Conservation (phyloP, 23 tunicate genomes). For the Ciona savignyi region DNA sequence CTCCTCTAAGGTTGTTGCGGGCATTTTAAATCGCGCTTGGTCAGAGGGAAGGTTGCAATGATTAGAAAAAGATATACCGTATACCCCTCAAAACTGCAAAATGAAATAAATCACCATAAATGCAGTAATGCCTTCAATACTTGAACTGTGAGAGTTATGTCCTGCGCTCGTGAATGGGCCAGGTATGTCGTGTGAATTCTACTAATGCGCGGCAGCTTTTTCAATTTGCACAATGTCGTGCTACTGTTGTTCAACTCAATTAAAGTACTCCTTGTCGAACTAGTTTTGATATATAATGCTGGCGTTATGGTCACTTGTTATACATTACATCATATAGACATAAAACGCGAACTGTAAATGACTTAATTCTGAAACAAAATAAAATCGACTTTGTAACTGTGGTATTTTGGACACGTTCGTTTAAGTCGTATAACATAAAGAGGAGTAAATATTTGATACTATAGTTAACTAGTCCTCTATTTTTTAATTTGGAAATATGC, state of each 20-base stretch:
- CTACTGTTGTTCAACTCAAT: neutral
- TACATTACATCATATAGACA: no score
- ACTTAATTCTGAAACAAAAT: neutral
- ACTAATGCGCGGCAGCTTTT: neutral
- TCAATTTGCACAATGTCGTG: neutral
- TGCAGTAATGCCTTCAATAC: neutral
- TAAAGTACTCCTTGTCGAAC: neutral
- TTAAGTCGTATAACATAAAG: no score
- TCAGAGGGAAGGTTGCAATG: neutral
- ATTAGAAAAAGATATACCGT: neutral
- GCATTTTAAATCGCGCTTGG: neutral
- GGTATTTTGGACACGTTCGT: no score
- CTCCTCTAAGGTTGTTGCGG: no score
- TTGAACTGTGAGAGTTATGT: neutral
- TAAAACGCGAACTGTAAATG: neutral
- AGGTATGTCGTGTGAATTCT: no score
- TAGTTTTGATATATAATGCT: no score
- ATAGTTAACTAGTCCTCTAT: no score
- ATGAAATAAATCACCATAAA: neutral
- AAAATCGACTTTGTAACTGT: no score
- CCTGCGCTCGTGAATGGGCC: no score
- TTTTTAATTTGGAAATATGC: no score
- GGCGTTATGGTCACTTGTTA: no score
- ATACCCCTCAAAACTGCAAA: neutral
- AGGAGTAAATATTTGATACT: no score